Percentiles rank a stretch among this genome's conserved stretches.
Conservation (phyloP, 2,113 vertebrate species). For the Tupaia tana region DNA sequence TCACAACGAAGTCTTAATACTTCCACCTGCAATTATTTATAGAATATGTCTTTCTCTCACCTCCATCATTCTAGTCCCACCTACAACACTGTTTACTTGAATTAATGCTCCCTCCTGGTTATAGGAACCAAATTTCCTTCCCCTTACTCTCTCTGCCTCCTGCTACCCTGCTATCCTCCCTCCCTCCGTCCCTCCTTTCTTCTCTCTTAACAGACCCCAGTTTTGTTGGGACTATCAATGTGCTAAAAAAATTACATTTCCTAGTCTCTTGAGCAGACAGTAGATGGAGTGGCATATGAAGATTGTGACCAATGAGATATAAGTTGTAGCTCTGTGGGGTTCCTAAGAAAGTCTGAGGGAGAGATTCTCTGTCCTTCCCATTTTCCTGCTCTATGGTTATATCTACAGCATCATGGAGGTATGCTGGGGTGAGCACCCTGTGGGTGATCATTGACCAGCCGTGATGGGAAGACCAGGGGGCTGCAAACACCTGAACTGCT, state of each 20-base stretch:
- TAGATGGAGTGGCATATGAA: background rate
- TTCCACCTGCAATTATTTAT: background rate
- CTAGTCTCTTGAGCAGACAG: background rate
- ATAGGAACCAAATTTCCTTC: background rate
- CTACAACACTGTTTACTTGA: background rate
- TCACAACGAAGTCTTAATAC: background rate
- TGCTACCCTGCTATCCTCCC: too few relatives aligned
- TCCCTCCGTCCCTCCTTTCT: background rate
- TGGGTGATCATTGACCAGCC: background rate
- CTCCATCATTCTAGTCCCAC: background rate
- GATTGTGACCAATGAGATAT: background rate
- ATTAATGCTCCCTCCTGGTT: background rate
- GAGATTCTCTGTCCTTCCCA: background rate
- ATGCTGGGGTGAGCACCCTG: background rate
- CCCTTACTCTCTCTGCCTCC: too few relatives aligned
- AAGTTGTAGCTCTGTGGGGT: background rate
- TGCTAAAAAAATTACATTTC: background rate
- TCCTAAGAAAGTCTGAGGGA: background rate
- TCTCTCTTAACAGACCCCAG: background rate
- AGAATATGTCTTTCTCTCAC: background rate
- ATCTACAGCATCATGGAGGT: background rate
- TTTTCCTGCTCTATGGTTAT: background rate
- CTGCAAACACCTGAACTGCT: background rate
- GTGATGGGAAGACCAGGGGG: background rate
- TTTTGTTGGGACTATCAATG: background rate